A percentile compares a stretch with the other conserved stretches of the same genome.
Conservation (phyloP, 2,113 vertebrate genomes). For the Acinonyx jubatus region DNA sequence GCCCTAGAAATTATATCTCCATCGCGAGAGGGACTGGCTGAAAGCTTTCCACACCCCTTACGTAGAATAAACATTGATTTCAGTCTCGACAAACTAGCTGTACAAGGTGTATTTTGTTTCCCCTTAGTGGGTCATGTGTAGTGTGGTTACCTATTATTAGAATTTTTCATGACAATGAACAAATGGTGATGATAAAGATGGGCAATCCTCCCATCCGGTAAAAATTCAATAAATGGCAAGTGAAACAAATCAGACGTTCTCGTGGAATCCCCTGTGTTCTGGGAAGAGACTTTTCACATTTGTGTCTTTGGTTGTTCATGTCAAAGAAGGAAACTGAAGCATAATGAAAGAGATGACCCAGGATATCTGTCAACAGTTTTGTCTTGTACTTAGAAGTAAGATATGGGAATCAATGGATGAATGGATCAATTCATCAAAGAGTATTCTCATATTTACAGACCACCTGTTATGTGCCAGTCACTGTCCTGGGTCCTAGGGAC, state of each 20-base stretch:
- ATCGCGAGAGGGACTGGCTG: background rate
- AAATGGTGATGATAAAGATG: background rate
- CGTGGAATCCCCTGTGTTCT: background rate
- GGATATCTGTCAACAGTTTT: too few species aligned
- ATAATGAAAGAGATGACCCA: background rate
- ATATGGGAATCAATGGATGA: background rate
- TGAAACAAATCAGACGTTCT: background rate
- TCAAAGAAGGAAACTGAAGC: background rate
- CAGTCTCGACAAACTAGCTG: background rate
- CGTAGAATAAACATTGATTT: background rate
- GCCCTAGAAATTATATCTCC: background rate
- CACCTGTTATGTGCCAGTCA: rapidly evolving
- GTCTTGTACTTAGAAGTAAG: background rate
- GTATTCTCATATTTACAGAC: background rate
- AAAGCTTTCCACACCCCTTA: background rate
- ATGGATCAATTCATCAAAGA: background rate
- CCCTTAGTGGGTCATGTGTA: background rate
- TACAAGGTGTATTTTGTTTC: background rate
- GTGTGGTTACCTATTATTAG: background rate
- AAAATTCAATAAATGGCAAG: background rate
- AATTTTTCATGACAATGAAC: background rate
- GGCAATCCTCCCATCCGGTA: background rate
- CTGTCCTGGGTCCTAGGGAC: background rate
- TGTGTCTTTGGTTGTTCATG: background rate
- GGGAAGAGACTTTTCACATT: background rate